Evolutionary conservation across 2,113 vertebrate species (phyloP).

Genomic region (Petrocephalus zakoni): DNA sequence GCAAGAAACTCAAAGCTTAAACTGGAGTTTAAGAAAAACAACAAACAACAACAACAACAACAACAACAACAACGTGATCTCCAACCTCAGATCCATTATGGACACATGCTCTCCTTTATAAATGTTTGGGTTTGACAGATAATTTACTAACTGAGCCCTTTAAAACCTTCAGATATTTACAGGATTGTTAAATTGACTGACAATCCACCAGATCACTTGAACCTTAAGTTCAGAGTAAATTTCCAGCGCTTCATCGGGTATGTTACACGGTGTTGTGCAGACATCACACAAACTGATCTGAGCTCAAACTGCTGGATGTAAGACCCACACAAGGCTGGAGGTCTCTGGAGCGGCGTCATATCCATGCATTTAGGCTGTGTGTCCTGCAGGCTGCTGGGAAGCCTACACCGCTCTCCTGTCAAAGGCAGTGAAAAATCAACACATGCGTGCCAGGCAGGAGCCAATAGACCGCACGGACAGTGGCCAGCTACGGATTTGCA

Average conservation of each 20-base stretch:
- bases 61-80: background rate
- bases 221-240: background rate
- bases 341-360: background rate
- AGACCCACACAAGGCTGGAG: background rate
- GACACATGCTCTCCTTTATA: constrained; percentile 7
- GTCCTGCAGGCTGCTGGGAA: background rate
- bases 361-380: background rate
- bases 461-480: background rate
- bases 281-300: background rate
- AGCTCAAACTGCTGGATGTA: background rate
- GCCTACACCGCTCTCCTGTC: background rate
- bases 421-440: background rate
- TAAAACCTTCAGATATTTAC: background rate
- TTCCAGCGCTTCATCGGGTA: background rate
- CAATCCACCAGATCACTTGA: background rate
- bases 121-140: background rate
- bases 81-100: background rate
- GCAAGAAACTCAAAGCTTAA: constrained; percentile 5
- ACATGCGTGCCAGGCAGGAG: background rate
- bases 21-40: background rate
- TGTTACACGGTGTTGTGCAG: background rate
- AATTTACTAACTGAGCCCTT: background rate
- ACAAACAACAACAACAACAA: background rate
- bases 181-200: background rate
- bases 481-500: background rate